phyloP scores from a whole-genome alignment of 2,888 invertebrate genomes.

The Harpagoxenus sublaevis region DNA sequence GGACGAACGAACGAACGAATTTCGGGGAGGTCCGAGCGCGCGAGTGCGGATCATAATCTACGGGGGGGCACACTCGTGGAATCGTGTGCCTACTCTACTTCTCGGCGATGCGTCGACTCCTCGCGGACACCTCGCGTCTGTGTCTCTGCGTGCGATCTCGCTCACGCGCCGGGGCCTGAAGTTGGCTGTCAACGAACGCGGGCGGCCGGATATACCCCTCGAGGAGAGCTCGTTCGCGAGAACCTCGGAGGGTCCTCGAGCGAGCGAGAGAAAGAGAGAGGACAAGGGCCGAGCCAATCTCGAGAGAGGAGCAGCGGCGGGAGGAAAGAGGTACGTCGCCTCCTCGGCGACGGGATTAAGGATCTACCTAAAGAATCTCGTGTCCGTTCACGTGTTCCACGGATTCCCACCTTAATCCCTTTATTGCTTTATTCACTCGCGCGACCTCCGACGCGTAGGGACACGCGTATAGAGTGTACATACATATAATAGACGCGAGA shows the following conservation, averaged over 20 bases:
- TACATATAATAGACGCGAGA: not conserved
- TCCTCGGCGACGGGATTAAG: not conserved
- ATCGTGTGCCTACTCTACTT: not conserved
- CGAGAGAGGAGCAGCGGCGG: constrained; percentile 7
- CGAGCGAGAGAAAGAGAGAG: not conserved
- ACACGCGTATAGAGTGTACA: not conserved
- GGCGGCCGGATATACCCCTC: constrained; percentile 22
- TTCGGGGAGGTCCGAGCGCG: constrained; percentile 2
- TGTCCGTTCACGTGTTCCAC: not conserved
- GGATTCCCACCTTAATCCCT: not conserved
- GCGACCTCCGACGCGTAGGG: not conserved
- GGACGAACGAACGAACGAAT: not conserved
- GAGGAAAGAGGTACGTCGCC: constrained; percentile 32
- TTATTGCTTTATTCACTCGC: not conserved
- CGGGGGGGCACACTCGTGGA: not conserved
- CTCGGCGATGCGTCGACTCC: constrained; percentile 44
- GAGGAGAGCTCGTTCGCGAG: constrained; percentile 1
- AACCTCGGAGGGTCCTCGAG: constrained; percentile 7
- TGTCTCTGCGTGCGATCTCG: constrained; percentile 36
- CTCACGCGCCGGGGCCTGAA: constrained; percentile 11
- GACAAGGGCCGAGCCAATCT: constrained; percentile 30
- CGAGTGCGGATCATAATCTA: constrained; percentile 12
- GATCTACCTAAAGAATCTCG: not conserved
- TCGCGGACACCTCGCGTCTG: constrained; percentile 24
- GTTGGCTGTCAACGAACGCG: constrained; percentile 40